Evolutionary conservation across 1,140 invertebrate genomes (phyloP).

Genomic region (Ceratina japonica): DNA sequence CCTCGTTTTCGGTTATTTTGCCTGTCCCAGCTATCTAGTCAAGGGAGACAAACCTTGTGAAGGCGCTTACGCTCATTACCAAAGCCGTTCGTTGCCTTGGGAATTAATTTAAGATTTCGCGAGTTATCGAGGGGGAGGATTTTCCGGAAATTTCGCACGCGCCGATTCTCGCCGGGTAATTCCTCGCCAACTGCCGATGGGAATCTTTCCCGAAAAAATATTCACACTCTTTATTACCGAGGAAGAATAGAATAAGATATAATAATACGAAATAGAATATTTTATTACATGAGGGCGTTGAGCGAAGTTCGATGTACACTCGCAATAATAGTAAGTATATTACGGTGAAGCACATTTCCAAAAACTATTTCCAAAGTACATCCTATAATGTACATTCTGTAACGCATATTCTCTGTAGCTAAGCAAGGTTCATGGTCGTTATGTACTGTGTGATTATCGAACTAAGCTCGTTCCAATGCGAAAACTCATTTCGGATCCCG

Average conservation of each 20-base stretch:
- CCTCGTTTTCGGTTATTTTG: slow-evolving; percentile 41
- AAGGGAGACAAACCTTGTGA: slow-evolving; percentile 26
- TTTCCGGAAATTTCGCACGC: neutral
- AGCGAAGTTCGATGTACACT: neutral
- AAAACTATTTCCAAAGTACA: neutral
- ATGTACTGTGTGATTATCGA: neutral
- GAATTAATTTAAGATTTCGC: slow-evolving; percentile 26
- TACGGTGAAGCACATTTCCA: neutral
- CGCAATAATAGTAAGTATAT: neutral
- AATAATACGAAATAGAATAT: neutral
- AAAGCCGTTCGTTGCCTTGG: slow-evolving; percentile 7
- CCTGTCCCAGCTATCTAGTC: slow-evolving; percentile 25
- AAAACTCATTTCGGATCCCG: neutral
- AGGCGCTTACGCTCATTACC: slow-evolving; percentile 30
- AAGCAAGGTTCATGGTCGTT: too few relatives aligned
- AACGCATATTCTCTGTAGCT: neutral
- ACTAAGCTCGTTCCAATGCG: neutral
- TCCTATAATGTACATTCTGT: too few relatives aligned
- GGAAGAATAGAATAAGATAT: too few relatives aligned
- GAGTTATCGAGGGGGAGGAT: neutral
- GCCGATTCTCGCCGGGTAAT: too few relatives aligned
- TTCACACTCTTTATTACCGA: too few relatives aligned
- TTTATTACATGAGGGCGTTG: neutral
- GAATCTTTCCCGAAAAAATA: too few relatives aligned
- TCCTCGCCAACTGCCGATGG: neutral